Percentiles rank a stretch among this genome's conserved stretches.
These are phyloP conservation scores for Sepiola atlantica DNA, from an alignment of 2,888 invertebrate genomes.

Conservation along the genomic window DNA sequence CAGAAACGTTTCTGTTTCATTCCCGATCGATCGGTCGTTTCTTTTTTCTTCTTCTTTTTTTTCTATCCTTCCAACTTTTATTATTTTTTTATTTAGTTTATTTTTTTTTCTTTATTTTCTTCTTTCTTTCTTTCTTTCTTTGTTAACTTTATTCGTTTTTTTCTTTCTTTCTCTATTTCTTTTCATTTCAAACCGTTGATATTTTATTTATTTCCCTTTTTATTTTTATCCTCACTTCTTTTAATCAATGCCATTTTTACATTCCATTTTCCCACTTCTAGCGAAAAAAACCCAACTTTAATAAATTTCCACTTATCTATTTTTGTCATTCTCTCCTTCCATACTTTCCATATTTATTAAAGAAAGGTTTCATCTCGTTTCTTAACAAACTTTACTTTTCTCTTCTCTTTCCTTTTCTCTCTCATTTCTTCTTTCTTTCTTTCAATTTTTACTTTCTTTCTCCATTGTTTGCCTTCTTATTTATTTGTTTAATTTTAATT, in stretches of 20 bases:
- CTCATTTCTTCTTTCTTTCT: background rate
- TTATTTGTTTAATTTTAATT: background rate
- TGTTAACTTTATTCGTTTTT: background rate
- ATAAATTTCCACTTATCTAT: background rate
- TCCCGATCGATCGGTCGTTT: background rate
- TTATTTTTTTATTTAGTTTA: background rate
- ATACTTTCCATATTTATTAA: background rate
- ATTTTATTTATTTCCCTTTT: background rate
- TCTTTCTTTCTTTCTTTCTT: background rate
- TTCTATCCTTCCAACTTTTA: background rate
- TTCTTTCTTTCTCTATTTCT: background rate
- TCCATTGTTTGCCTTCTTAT: background rate
- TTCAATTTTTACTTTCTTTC: background rate
- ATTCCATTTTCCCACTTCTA: too few relatives aligned
- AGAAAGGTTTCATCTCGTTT: too few relatives aligned
- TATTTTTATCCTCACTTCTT: too few relatives aligned
- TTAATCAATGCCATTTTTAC: too few relatives aligned
- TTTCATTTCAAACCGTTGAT: too few relatives aligned
- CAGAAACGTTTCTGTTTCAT: too few relatives aligned
- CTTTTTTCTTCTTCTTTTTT: background rate
- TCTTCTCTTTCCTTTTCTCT: background rate
- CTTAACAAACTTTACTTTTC: too few relatives aligned
- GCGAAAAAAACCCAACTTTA: too few relatives aligned
- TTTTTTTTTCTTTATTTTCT: background rate
- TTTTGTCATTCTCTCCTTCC: background rate